Percentiles rank a stretch among this genome's conserved stretches.
phyloP scores from a whole-genome alignment of 2,113 vertebrate genomes.

The Plecturocebus donacophilus region DNA sequence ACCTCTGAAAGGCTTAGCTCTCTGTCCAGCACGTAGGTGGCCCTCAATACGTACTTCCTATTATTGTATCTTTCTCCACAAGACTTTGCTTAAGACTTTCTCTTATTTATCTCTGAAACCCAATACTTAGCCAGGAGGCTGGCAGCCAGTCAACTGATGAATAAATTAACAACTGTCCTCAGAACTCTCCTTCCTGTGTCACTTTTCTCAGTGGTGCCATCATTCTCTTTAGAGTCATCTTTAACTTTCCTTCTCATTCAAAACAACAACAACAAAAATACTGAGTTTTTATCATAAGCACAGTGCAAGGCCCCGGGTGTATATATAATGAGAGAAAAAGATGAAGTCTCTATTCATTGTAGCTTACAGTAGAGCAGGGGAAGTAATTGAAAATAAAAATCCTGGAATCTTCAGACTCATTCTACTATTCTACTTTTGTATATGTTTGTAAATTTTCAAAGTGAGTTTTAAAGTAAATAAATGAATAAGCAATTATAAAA shows the following conservation, averaged over 20 bases:
- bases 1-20: background rate
- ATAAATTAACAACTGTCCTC: conserved; percentile 70
- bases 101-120: conserved; percentile 68
- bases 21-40: background rate
- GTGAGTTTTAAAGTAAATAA: conserved; percentile 25
- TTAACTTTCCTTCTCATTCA: conserved; percentile 26
- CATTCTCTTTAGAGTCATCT: background rate
- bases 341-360: background rate
- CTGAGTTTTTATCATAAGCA: background rate
- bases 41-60: background rate
- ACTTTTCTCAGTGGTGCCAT: background rate
- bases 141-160: conserved; percentile 67
- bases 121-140: conserved; percentile 37
- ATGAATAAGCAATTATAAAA: background rate
- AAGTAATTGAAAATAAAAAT: conserved; percentile 37
- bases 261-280: conserved; percentile 7
- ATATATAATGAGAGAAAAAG: conserved; percentile 10
- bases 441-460: conserved; percentile 40
- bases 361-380: background rate
- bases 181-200: conserved; percentile 35
- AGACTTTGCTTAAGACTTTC: conserved; percentile 47
- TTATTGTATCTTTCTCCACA: background rate
- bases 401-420: background rate
- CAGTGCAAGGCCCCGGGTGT: background rate
- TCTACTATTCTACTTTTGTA: background rate